These are phyloP conservation scores for Vulpes ferrilata DNA, from an alignment of 2,113 vertebrate genomes.

Conservation along the genomic window DNA sequence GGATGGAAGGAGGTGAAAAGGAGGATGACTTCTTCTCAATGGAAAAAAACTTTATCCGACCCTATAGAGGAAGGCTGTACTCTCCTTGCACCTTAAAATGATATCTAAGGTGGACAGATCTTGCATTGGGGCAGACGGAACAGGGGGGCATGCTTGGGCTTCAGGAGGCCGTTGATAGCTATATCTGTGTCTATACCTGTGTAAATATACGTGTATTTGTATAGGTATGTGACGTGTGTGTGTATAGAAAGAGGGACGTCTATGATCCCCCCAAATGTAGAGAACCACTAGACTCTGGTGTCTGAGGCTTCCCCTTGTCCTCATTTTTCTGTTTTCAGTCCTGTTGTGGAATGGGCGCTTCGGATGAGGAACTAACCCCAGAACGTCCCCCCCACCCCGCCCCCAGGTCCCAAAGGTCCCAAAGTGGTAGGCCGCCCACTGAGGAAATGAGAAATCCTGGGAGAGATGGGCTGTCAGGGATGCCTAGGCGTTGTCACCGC, in stretches of 20 bases:
- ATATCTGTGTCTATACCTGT: not conserved
- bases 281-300: not conserved
- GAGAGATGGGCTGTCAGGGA: not conserved
- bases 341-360: not conserved
- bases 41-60: not conserved
- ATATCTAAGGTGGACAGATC: not conserved
- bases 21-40: not conserved
- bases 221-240: not conserved
- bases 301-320: not conserved
- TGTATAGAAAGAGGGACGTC: not conserved
- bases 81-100: not conserved
- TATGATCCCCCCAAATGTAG: not conserved
- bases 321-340: not conserved
- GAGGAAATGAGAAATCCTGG: not conserved
- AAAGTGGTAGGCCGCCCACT: not conserved
- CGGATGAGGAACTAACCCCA: accelerated
- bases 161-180: not conserved
- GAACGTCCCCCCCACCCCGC: accelerated
- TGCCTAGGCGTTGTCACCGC: too few relatives aligned
- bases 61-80: not conserved
- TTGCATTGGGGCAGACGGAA: not conserved
- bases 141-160: not conserved
- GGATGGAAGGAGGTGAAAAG: not conserved
- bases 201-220: not conserved
- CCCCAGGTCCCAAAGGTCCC: not conserved